Evolutionary conservation across 2,888 invertebrate genomes (phyloP).

Genomic region (Arenicola marina): DNA sequence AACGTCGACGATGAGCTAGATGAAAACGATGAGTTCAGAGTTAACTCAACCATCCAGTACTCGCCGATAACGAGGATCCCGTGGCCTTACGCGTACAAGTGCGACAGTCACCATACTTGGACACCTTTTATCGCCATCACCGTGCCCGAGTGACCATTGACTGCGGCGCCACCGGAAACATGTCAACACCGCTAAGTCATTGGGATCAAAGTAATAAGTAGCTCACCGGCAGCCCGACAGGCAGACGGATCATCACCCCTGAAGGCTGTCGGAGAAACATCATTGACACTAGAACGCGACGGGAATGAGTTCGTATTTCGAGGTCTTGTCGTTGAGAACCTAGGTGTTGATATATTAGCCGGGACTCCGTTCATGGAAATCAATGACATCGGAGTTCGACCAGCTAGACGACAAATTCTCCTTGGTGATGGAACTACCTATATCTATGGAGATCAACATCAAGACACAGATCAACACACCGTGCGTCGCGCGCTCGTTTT

Average conservation of each 20-base stretch:
- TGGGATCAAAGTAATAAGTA: background rate
- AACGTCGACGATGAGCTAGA: too few relatives aligned
- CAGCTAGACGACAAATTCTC: background rate
- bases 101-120: background rate
- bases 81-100: background rate
- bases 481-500: background rate
- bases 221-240: slow-evolving; percentile 3
- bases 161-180: background rate
- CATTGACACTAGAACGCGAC: background rate
- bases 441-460: background rate
- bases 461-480: background rate
- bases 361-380: background rate
- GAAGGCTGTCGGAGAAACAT: background rate
- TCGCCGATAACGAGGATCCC: too few relatives aligned
- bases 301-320: background rate
- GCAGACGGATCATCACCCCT: slow-evolving; percentile 3
- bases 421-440: background rate
- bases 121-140: background rate
- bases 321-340: background rate
- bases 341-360: slow-evolving; percentile 1
- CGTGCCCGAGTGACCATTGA: background rate
- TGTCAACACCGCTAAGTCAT: background rate
- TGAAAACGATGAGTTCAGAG: too few relatives aligned
- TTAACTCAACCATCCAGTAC: too few relatives aligned
- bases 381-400: background rate